Evolutionary conservation across 1,140 invertebrate species (phyloP).

Genomic region (Neodiprion pinetum): DNA sequence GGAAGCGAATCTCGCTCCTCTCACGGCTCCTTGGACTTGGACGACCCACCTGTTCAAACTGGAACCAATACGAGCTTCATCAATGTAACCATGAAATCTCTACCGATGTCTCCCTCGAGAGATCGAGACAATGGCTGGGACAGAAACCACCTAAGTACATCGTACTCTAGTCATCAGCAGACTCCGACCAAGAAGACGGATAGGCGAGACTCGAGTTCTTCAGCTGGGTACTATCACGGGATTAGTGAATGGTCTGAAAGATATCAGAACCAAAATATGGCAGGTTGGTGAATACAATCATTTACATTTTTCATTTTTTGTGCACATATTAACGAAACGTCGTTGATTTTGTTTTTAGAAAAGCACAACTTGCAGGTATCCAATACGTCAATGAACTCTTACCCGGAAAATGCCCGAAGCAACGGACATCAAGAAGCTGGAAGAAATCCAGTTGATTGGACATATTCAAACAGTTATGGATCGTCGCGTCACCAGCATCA

Average conservation of each 20-base stretch:
- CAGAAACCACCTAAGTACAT: constrained; percentile 54
- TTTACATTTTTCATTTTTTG: not conserved
- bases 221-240: constrained; percentile 71
- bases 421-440: constrained; percentile 40
- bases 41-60: constrained; percentile 46
- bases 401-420: constrained; percentile 33
- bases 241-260: constrained; percentile 81
- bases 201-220: constrained; percentile 57
- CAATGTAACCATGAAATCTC: constrained; percentile 80
- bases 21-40: constrained; percentile 68
- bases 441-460: constrained; percentile 42
- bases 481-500: constrained; percentile 36
- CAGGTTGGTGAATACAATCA: constrained; percentile 1
- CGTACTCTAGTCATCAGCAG: constrained; percentile 32
- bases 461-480: constrained; percentile 44
- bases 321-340: not conserved
- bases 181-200: constrained; percentile 23
- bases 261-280: constrained; percentile 49
- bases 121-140: constrained; percentile 30
- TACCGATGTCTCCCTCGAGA: constrained; percentile 54
- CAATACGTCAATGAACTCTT: constrained; percentile 41
- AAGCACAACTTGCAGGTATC: constrained; percentile 41
- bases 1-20: constrained; percentile 84
- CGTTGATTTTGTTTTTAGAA: constrained; percentile 27
- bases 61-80: constrained; percentile 73